These are phyloP conservation scores for Tetragnatha montana DNA, from an alignment of 2,888 invertebrate species.

Conservation along the genomic window DNA sequence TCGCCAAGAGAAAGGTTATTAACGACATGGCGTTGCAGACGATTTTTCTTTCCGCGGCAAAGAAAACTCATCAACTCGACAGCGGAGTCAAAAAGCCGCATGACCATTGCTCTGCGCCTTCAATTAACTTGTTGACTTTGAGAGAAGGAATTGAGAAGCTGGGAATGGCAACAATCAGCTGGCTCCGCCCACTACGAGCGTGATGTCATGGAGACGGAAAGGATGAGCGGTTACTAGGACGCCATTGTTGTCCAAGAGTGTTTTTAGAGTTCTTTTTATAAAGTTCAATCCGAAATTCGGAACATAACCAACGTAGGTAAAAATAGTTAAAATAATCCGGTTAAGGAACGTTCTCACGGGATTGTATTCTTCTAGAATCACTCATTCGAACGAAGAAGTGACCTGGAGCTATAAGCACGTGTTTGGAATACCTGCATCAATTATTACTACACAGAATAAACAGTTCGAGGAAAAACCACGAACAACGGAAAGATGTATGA, in stretches of 20 bases:
- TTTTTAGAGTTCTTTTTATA: not conserved
- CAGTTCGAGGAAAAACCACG: slow-evolving; percentile 9
- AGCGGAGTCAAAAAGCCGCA: slow-evolving; percentile 16
- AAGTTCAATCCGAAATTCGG: too few species aligned
- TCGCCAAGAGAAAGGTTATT: slow-evolving; percentile 30
- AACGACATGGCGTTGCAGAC: slow-evolving; percentile 32
- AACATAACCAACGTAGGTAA: too few species aligned
- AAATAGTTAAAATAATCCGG: too few species aligned
- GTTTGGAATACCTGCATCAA: not conserved
- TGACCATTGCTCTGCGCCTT: slow-evolving; percentile 58
- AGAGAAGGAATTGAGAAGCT: slow-evolving; percentile 52
- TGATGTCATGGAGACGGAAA: slow-evolving; percentile 36
- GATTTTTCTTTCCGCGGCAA: slow-evolving; percentile 37
- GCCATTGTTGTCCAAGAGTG: slow-evolving; percentile 44
- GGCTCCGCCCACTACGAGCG: slow-evolving; percentile 37
- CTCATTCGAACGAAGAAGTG: not conserved
- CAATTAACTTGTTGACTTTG: slow-evolving; percentile 70
- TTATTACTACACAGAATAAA: not conserved
- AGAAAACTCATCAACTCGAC: slow-evolving; percentile 35
- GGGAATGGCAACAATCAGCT: slow-evolving; percentile 49
- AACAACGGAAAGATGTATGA: not conserved
- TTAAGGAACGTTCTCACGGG: not conserved
- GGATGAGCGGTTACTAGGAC: not conserved
- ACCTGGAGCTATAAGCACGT: not conserved
- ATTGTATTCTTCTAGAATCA: not conserved